Evolutionary conservation across 2,113 vertebrate species (phyloP).

Genomic region (Pelecanus crispus): DNA sequence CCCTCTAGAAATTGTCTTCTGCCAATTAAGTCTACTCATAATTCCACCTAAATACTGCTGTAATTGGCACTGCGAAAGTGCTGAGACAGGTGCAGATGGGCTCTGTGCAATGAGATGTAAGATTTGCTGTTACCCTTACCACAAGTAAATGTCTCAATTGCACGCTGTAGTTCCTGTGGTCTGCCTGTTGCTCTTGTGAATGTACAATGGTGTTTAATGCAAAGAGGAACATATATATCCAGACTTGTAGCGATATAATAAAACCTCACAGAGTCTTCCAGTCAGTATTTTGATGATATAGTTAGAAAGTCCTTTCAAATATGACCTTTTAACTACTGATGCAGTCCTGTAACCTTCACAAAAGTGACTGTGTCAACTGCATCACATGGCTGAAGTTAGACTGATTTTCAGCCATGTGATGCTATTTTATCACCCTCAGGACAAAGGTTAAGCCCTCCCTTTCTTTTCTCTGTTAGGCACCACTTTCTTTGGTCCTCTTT

Average conservation of each 20-base stretch:
- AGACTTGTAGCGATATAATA: background rate
- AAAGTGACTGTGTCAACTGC: constrained; percentile 46
- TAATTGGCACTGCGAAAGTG: background rate
- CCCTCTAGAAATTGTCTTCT: background rate
- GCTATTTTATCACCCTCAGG: constrained; percentile 66
- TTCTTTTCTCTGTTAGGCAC: constrained; percentile 56
- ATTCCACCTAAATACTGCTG: background rate
- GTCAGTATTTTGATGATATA: background rate
- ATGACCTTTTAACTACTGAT: constrained; percentile 40
- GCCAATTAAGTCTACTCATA: background rate
- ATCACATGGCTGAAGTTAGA: constrained; percentile 57
- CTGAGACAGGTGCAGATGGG: background rate
- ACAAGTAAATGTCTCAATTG: background rate
- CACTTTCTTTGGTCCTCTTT: constrained; percentile 37
- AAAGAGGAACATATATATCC: background rate
- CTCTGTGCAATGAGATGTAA: background rate
- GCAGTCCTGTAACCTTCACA: constrained; percentile 30
- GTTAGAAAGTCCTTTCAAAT: constrained; percentile 24
- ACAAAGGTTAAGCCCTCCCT: constrained; percentile 73
- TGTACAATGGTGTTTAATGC: background rate
- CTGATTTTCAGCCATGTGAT: constrained; percentile 70
- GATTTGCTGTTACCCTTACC: background rate
- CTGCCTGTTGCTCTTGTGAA: background rate
- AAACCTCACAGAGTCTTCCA: background rate
- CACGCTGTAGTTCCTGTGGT: background rate